Percentiles rank a stretch among this genome's conserved stretches.
Conservation (phyloP, 1,140 invertebrate species). For the Olivierus martensii region DNA sequence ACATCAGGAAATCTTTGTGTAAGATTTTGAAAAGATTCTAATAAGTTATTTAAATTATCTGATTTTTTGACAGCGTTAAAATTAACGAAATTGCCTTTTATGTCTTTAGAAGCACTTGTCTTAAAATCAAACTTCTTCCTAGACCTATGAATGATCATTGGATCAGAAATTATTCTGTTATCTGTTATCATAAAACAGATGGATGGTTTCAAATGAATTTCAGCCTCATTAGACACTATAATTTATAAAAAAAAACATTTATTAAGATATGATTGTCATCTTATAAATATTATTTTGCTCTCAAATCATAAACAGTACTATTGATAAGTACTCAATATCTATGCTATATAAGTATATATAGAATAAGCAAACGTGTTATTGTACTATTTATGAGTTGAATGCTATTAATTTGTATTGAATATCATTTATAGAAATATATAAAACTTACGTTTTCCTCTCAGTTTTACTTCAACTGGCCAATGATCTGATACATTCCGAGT, state of each 20-base stretch:
- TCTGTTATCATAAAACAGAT: constrained; percentile 1
- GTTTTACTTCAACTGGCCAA: constrained; percentile 8
- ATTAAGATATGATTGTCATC: neutral
- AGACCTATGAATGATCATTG: neutral
- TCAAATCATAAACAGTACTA: no score
- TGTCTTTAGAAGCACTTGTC: neutral
- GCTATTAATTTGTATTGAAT: no score
- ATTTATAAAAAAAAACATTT: neutral
- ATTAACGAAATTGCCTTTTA: neutral
- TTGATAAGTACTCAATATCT: no score
- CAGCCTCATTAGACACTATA: neutral
- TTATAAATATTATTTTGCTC: no score
- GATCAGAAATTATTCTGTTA: neutral
- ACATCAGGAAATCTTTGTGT: neutral
- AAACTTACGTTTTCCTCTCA: constrained; percentile 9
- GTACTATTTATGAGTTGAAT: no score
- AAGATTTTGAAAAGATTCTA: neutral
- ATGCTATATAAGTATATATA: no score
- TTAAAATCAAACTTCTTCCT: constrained; percentile 1
- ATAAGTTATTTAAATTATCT: neutral
- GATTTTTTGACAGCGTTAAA: neutral
- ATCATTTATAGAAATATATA: no score
- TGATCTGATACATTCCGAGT: constrained; percentile 6
- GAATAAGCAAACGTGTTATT: no score
- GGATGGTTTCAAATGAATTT: neutral